Evolutionary conservation across 2,113 vertebrate species (phyloP), one percentile per base, ranked within the genome.

Genomic region (Chamaea fasciata): DNA sequence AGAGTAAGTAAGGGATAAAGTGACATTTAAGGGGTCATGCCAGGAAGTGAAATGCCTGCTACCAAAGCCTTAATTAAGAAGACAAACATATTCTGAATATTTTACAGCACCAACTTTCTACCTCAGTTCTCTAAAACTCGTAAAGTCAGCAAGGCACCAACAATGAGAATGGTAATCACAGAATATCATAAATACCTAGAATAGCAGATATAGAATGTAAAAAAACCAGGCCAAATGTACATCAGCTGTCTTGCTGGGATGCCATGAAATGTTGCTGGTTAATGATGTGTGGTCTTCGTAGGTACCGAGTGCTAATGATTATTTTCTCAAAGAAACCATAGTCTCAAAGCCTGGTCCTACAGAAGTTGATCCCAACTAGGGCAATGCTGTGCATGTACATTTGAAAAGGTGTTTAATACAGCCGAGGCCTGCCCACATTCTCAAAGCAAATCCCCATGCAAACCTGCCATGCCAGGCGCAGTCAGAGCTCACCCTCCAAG

Each of bases 231-330:
- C 20, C 21, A 42, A 46, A 21, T 2, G 23, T 35, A 2, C 7
- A 16, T 17, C 4, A 39, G 47, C 5, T 11, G 8, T 55, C 70
- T 42, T 39, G 33, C 53, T 24, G 47, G 59, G 33, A 42, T 13
- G 27, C 30, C 33, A 1, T 35, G 26, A 53, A 44, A 65, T 18
- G 24, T 28, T 7, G 1, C 47, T 44, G 35, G n/a, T 44, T 37
- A 69, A 26, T 10, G 11, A 15, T 6, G 22, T 0, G 0, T 3
- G 18, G 13, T n/a, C 47, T 53, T 23, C 7, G 10, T 10, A 37
- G 37, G 18, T 31, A 47, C 1, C 5, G 7, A 50, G 10, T 0
- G 11, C 28, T 28, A 69, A 53, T 1, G 17, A 28, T 8, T 2
- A 1, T 28, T 77, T 69, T 24, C 44, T 37, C 37, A 21, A 67